Base-by-base conservation (phyloP, 2,888 invertebrate species). In the Onthophagus sagittarius region DNA sequence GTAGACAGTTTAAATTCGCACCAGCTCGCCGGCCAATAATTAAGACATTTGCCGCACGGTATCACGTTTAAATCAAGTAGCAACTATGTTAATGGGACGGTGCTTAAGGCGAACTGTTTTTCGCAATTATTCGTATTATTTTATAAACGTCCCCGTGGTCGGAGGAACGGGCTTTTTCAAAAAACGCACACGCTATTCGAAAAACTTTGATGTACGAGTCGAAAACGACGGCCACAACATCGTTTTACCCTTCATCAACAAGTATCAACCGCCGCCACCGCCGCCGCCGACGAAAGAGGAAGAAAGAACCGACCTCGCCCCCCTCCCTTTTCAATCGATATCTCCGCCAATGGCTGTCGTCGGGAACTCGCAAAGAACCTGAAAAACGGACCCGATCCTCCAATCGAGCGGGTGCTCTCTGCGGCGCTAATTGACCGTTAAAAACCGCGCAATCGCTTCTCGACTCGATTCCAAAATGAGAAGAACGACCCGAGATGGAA, bases 1-100 rank as follows among this genome's bases (percentile, higher is more conserved):
- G 84, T 81, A 84, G 84, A 82, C 83, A 81, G 85, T 85, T 85
- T 85, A 82, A 83, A 85, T 85, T 85, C 85, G 84, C 84, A 79
- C 84, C 82, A 84, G 81, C 81, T 80, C 83, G 80, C 81, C 81
- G 79, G 79, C 79, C 83, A 83, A 85, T 85, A 85, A 85, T 85
- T 85, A 85, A 85, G 85, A 85, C 85, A 84, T 85, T 85, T 84
- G 83, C 84, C 83, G 81, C 83, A 83, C 82, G 83, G 82, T 83
- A 83, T 84, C 84, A 84, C 84, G 84, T 84, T 84, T 85, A 85
- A 84, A 85, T 84, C 84, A 84, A 83, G 83, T 81, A 81, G 81
- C 82, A 84, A 83, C 83, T 85, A 85, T 85, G 84, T 84, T 85
- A 84, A 85, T 85, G 82, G 84, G 79, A 78, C 79, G 79, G 23